Base-by-base conservation (phyloP, 2,888 invertebrate species). In the Petrolisthes manimaculis region DNA sequence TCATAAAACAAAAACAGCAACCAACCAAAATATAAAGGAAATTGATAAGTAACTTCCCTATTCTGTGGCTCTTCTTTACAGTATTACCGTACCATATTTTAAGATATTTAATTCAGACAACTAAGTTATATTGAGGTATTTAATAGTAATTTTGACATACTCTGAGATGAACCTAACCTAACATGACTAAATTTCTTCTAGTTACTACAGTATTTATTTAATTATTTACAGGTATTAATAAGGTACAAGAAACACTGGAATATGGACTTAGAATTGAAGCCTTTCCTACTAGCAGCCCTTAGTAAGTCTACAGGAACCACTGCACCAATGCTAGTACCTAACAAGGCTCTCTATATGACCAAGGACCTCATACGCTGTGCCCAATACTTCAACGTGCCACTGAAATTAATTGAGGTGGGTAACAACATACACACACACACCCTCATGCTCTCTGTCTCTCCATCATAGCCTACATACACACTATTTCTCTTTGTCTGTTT, bases 171-270 rank as follows among this genome's bases (percentile, higher is more conserved):
- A 37, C 37, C 37, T 37, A 37, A 67, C n/a, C 67, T 67, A 67
- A 71, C 21, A 74, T 74, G 21, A 74, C 37, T 0, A 21, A 14
- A 37, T 37, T 37, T 37, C 37, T 12, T 5, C n/a, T n/a, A n/a
- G n/a, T n/a, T n/a, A n/a, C n/a, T n/a, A n/a, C n/a, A 37, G 0
- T 37, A 56, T 56, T 18, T 67, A 24, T 14, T n/a, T 53, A n/a
- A 14, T 74, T 75, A 21, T 78, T 74, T 61, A 18, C 88, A 88
- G 88, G 80, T 80, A 37, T 69, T 88, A 6, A 84, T 80, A 71
- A 80, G 88, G 61, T 88, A 88, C 84, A 84, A 74, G 67, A 75
- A 74, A 4, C 84, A 88, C 55, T 88, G 88, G 88, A 80, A 84
- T 74, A 71, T 84, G 6, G 61, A 83, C 18, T 24, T 88, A 6